A percentile compares a stretch with the other conserved stretches of the same genome.
Conservation (phyloP, 2,888 invertebrate genomes). For the Caenorhabditis sulstoni region DNA sequence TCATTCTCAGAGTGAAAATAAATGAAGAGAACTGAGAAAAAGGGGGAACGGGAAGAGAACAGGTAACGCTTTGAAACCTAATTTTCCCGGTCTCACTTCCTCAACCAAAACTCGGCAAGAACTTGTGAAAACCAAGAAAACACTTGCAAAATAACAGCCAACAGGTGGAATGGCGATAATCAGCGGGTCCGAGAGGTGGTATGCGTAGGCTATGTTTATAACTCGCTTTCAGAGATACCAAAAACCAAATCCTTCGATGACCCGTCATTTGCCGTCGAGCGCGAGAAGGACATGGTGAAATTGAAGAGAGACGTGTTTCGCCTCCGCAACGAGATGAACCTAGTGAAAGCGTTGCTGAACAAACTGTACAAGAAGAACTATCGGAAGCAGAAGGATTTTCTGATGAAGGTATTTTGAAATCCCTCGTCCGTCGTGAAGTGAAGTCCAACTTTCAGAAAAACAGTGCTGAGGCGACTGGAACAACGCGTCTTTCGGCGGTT, state of each 20-base stretch:
- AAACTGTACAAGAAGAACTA: constrained; percentile 51
- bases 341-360: constrained; percentile 52
- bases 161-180: too few relatives aligned
- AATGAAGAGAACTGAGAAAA: too few relatives aligned
- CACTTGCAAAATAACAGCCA: too few relatives aligned
- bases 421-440: too few relatives aligned
- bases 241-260: constrained; percentile 38
- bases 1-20: too few relatives aligned
- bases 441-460: constrained; percentile 17
- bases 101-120: too few relatives aligned
- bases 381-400: constrained; percentile 46
- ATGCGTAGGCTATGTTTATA: not conserved
- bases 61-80: too few relatives aligned
- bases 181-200: constrained; percentile 5
- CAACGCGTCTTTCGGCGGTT: constrained; percentile 22
- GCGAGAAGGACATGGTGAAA: constrained; percentile 45
- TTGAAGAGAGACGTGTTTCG: constrained; percentile 49
- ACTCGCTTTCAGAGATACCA: constrained; percentile 26
- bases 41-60: not conserved
- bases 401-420: constrained; percentile 35
- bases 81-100: too few relatives aligned
- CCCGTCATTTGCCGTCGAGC: constrained; percentile 21
- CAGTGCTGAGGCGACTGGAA: constrained; percentile 4
- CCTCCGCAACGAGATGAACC: constrained; percentile 54
- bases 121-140: too few relatives aligned